Percentiles rank a stretch among this genome's conserved stretches.
These are phyloP conservation scores for Drepana arcuata DNA, from an alignment of 1,140 invertebrate species.

Conservation along the genomic window DNA sequence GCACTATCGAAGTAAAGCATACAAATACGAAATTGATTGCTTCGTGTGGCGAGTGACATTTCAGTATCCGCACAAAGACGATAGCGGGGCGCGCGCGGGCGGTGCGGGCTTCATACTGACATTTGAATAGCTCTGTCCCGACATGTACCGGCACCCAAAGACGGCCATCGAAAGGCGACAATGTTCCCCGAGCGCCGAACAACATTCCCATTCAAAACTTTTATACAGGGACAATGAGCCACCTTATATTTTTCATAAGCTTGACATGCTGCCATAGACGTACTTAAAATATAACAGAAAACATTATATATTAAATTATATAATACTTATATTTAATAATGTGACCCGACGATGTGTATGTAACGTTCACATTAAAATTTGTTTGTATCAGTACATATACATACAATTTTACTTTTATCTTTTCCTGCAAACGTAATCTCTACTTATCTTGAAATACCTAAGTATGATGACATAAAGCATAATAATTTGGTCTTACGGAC, in stretches of 20 bases:
- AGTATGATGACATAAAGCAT: too few species aligned
- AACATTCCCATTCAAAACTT: constrained; percentile 59
- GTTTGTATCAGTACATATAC: too few species aligned
- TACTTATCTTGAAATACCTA: too few species aligned
- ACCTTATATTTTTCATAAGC: constrained; percentile 56
- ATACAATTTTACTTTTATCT: too few species aligned
- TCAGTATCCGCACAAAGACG: constrained; percentile 38
- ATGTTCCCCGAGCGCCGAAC: constrained; percentile 54
- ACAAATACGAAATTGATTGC: constrained; percentile 71
- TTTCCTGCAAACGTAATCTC: too few species aligned
- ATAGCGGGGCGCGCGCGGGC: constrained; percentile 17
- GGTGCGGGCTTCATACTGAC: constrained; percentile 49
- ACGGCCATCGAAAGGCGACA: constrained; percentile 60
- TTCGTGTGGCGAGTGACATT: constrained; percentile 66
- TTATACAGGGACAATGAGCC: constrained; percentile 53
- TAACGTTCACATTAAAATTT: too few species aligned
- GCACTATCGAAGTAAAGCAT: constrained; percentile 51
- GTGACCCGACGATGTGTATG: too few species aligned
- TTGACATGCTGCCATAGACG: too few species aligned
- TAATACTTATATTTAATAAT: too few species aligned
- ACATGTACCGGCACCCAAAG: constrained; percentile 59
- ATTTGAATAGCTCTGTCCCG: constrained; percentile 67
- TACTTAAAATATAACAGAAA: too few species aligned
- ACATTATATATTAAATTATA: too few species aligned
- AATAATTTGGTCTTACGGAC: too few species aligned